A percentile compares a stretch with the other conserved stretches of the same genome.
These are phyloP conservation scores for Eubasilissa regina DNA, from an alignment of 1,140 invertebrate genomes.

Conservation along the genomic window DNA sequence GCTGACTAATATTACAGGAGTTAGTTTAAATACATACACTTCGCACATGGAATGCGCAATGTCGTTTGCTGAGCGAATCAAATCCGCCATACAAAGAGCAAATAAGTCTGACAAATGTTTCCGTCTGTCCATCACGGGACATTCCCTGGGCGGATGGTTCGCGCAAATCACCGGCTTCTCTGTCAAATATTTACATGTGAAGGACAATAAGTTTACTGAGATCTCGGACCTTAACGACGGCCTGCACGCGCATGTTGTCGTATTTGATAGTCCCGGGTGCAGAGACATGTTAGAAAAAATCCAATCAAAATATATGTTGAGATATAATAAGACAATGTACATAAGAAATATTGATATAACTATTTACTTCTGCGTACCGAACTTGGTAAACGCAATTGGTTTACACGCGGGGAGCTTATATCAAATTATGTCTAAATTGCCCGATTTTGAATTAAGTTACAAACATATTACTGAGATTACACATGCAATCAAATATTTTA, in stretches of 20 bases:
- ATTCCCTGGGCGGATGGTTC: slow-evolving; percentile 11
- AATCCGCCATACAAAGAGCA: neutral
- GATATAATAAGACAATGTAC: too few species aligned
- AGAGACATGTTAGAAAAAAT: neutral
- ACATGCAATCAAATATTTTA: too few species aligned
- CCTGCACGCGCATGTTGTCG: neutral
- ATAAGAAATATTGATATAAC: neutral
- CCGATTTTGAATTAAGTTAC: too few species aligned
- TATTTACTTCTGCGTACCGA: neutral
- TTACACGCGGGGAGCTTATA: neutral
- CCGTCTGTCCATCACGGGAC: neutral
- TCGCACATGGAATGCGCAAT: neutral
- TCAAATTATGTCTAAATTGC: neutral
- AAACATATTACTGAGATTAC: too few species aligned
- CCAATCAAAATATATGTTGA: too few species aligned
- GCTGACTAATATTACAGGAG: neutral
- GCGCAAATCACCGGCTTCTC: neutral
- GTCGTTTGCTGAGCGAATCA: neutral
- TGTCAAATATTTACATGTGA: neutral
- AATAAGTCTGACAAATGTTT: neutral
- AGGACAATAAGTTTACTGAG: neutral
- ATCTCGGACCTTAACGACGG: too few species aligned
- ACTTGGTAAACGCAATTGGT: neutral
- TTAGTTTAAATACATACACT: neutral
- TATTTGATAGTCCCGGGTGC: slow-evolving; percentile 1